Evolutionary conservation across 1,140 invertebrate species (phyloP).

Genomic region (Drosophila nebulosa): DNA sequence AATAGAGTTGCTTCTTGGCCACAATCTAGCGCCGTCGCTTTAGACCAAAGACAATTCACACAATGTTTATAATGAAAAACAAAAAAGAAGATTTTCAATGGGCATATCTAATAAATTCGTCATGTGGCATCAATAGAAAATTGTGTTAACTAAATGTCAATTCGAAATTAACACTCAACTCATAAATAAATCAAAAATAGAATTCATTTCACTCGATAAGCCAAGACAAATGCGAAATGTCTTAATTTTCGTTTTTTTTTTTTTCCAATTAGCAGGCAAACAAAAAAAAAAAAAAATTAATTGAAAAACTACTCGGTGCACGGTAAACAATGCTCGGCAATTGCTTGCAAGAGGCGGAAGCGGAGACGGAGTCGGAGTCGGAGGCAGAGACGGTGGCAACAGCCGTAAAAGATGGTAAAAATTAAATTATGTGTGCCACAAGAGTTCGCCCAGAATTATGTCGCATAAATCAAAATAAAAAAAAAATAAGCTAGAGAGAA

Average conservation of each 20-base stretch:
- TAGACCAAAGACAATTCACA: conserved; percentile 25
- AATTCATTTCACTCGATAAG: conserved; percentile 20
- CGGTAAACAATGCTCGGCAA: conserved; percentile 35
- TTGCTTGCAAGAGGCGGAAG: neutral
- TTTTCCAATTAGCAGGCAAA: conserved; percentile 71
- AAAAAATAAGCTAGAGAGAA: conserved; percentile 30
- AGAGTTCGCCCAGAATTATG: conserved; percentile 74
- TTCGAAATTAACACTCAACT: conserved; percentile 43
- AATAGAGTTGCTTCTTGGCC: too few species aligned
- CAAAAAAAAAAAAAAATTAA: conserved; percentile 55
- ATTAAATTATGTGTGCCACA: conserved; percentile 77
- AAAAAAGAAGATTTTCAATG: conserved; percentile 60
- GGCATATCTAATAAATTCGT: conserved; percentile 72
- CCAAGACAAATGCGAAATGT: conserved; percentile 34
- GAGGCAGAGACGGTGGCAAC: neutral
- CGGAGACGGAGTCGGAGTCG: too few species aligned
- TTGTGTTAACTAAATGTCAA: conserved; percentile 20
- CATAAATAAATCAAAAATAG: conserved; percentile 53
- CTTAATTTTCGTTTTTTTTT: conserved; percentile 24
- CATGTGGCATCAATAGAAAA: conserved; percentile 42
- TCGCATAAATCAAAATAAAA: conserved; percentile 71
- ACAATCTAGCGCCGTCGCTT: neutral
- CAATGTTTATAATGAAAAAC: conserved; percentile 37
- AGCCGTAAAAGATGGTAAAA: neutral
- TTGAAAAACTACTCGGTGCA: conserved; percentile 45